These are phyloP conservation scores for Orthonevra nobilis DNA, from an alignment of 2,888 invertebrate species.

Conservation along the genomic window DNA sequence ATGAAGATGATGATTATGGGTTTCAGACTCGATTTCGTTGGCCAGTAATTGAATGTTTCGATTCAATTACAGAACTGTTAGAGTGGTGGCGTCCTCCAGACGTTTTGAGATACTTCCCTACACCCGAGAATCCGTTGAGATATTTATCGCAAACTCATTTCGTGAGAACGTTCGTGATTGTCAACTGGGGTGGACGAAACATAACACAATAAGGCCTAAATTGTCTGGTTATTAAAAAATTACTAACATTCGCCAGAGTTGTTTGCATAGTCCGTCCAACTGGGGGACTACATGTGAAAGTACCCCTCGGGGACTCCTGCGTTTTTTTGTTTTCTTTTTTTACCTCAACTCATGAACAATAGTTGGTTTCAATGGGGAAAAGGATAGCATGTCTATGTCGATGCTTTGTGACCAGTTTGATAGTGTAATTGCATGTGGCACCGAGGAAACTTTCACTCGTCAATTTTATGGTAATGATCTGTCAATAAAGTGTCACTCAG, in stretches of 20 bases:
- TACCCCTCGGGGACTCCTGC: background rate
- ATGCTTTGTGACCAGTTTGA: slow-evolving; percentile 24
- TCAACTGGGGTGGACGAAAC: slow-evolving; percentile 27
- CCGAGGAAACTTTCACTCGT: slow-evolving; percentile 57
- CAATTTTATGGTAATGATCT: slow-evolving; percentile 62
- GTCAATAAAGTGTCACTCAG: slow-evolving; percentile 63
- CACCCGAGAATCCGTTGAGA: slow-evolving; percentile 12
- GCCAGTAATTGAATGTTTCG: slow-evolving; percentile 62
- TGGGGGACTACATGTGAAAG: background rate
- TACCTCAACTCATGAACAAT: slow-evolving; percentile 8
- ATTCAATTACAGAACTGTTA: slow-evolving; percentile 56
- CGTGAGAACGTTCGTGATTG: slow-evolving; percentile 39
- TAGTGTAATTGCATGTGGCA: slow-evolving; percentile 57
- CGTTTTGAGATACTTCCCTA: slow-evolving; percentile 2
- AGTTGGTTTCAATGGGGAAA: slow-evolving; percentile 6
- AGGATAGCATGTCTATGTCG: slow-evolving; percentile 30
- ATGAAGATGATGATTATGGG: slow-evolving; percentile 57
- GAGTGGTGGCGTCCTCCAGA: slow-evolving; percentile 1
- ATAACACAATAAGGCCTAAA: slow-evolving; percentile 15
- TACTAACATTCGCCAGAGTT: slow-evolving; percentile 18
- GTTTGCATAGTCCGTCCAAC: slow-evolving; percentile 14
- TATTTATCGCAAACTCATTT: slow-evolving; percentile 11
- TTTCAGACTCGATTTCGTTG: slow-evolving; percentile 48
- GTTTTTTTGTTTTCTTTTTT: background rate
- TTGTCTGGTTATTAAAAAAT: slow-evolving; percentile 46